These are phyloP conservation scores for Drosophila ficusphila DNA, from an alignment of 1,140 invertebrate genomes.

Conservation along the genomic window DNA sequence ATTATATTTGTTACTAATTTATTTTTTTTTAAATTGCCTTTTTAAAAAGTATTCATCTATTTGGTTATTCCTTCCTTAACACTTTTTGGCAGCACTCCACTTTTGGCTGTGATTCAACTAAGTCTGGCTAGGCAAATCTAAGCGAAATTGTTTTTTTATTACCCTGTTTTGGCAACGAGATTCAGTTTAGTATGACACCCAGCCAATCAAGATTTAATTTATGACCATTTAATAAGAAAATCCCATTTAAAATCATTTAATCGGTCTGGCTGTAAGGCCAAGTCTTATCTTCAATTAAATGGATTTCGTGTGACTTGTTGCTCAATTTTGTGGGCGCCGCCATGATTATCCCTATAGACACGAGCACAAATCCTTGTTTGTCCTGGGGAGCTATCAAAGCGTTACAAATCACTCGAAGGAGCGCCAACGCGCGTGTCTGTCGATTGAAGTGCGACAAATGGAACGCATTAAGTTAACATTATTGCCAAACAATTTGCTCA, in stretches of 20 bases:
- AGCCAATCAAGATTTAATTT: conserved; percentile 37
- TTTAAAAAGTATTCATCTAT: background rate
- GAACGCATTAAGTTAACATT: conserved; percentile 82
- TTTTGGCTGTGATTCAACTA: conserved; percentile 51
- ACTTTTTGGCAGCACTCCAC: conserved; percentile 41
- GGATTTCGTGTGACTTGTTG: conserved; percentile 32
- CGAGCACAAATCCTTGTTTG: conserved; percentile 23
- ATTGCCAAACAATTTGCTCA: conserved; percentile 81
- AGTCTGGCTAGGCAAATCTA: conserved; percentile 11
- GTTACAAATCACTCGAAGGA: conserved; percentile 72
- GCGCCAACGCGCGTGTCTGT: conserved; percentile 57
- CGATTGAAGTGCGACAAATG: conserved; percentile 77
- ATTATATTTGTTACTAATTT: no score
- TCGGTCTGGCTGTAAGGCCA: background rate
- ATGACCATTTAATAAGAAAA: conserved; percentile 28
- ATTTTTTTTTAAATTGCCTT: no score
- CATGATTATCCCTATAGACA: conserved; percentile 14
- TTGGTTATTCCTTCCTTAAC: background rate
- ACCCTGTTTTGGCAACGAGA: conserved; percentile 24
- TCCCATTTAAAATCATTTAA: conserved; percentile 29
- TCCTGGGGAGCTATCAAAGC: conserved; percentile 26
- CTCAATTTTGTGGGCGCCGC: conserved; percentile 5
- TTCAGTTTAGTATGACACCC: background rate
- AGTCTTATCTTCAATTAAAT: conserved; percentile 35
- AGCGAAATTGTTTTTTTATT: conserved; percentile 58